These are phyloP conservation scores for Nomada hirtipes DNA, from an alignment of 2,888 invertebrate genomes.

Conservation along the genomic window DNA sequence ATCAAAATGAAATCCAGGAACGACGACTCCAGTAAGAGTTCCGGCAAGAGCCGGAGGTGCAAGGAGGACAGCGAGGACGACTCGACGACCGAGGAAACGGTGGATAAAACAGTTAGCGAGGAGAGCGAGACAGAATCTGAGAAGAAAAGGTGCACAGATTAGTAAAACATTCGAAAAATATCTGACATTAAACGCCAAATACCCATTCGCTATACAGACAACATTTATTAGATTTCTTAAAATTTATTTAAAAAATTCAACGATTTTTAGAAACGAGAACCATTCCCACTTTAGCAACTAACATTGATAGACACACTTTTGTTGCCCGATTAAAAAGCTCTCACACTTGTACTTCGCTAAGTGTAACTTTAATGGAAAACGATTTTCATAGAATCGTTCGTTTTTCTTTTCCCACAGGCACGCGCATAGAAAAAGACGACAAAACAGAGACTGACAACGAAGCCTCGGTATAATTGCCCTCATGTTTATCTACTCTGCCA, in stretches of 20 bases:
- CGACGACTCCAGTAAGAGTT: constrained; percentile 65
- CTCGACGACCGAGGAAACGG: constrained; percentile 68
- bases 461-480: constrained; percentile 86
- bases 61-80: constrained; percentile 71
- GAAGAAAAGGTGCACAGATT: constrained; percentile 65
- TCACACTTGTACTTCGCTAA: background rate
- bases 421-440: constrained; percentile 77
- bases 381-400: constrained; percentile 1
- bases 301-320: no score
- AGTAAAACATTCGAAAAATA: background rate
- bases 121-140: constrained; percentile 73
- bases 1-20: constrained; percentile 43
- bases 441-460: constrained; percentile 86
- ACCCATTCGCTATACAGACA: background rate
- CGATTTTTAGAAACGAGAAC: background rate
- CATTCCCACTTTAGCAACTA: no score
- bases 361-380: background rate
- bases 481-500: constrained; percentile 86
- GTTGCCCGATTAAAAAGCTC: no score
- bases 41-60: constrained; percentile 68
- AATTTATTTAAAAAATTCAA: constrained; percentile 15
- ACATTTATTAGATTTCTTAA: background rate
- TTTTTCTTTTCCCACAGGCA: constrained; percentile 67
- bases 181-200: background rate
- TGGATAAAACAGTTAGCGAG: constrained; percentile 69